Evolutionary conservation across 2,888 invertebrate species (phyloP).

Genomic region (Margaritifera margaritifera): DNA sequence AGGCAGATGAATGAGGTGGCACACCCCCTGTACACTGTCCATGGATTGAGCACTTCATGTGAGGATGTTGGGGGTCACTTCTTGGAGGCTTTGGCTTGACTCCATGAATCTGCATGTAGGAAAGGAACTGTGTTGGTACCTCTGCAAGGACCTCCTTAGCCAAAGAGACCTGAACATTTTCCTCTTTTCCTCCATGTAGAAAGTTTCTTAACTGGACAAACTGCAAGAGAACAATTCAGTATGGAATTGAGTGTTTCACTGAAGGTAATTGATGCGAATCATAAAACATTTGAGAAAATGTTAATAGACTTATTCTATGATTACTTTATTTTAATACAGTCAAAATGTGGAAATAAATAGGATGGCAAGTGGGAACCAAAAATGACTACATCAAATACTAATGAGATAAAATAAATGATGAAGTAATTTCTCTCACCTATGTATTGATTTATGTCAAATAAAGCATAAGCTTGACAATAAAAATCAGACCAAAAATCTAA

Average conservation of each 20-base stretch:
- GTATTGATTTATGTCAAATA: no score
- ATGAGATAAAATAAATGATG: no score
- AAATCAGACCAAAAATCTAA: no score
- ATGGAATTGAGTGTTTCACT: not conserved
- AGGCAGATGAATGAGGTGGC: not conserved
- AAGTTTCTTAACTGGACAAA: conserved; percentile 69
- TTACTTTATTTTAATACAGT: no score
- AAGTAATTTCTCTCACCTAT: no score
- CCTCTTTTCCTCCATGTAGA: conserved; percentile 35
- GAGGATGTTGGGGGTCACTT: not conserved
- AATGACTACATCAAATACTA: no score
- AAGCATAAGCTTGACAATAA: no score
- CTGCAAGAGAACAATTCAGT: conserved; percentile 23
- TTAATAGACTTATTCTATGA: no score
- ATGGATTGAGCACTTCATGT: not conserved
- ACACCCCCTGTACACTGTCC: not conserved
- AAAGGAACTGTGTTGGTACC: conserved; percentile 73
- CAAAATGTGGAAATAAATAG: no score
- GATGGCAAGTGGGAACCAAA: no score
- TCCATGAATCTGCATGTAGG: conserved; percentile 73
- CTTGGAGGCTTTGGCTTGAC: conserved; percentile 53
- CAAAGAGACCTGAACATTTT: conserved; percentile 68
- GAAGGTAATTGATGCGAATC: no score
- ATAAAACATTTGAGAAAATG: no score
- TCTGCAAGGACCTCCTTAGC: conserved; percentile 75